Base-by-base conservation (phyloP, 1,140 invertebrate genomes). In the Reticulitermes speratus region DNA sequence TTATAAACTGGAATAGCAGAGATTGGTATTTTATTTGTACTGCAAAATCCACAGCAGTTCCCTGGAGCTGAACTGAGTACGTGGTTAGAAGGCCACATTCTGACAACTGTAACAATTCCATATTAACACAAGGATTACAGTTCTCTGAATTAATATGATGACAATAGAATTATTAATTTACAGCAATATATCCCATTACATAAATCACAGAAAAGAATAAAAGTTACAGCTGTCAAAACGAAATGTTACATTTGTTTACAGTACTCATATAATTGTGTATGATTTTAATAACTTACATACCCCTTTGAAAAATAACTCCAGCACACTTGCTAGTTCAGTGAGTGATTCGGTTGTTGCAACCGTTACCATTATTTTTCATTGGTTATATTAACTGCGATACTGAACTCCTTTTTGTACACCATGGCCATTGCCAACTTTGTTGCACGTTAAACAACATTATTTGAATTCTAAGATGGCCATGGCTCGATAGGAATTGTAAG, bases 1-100 rank as follows among this genome's bases (percentile, higher is more conserved):
- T 85, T 48, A 85, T 69, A 23, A 85, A 48, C 55, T 87, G 84
- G 21, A 86, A 65, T 8, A 87, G 69, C 38, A 85, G 32, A 82
- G 30, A 69, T 23, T 83, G 69, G 81, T 86, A 87, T 25, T 86
- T 85, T 14, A 83, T 45, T 44, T 85, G 87, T 7, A 87, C 45
- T 25, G 48, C 44, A 59, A 85, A 85, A 83, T 87, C 87, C n/a
- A 85, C 69, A 23, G 69, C 45, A 30, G 84, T 44, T 5, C 69
- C 75, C 52, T 87, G 87, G 0, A 87, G 84, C 85, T 87, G 87
- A 25, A 87, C 87, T 48, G 87, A 87, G 59, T 87, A 87, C 30
- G 84, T 85, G 3, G 84, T 84, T 32, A 87, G 25, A n/a, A 87
- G 44, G 11, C 85, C 85, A 52, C 87, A 87, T 87, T 87, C 87